Evolutionary conservation across 1,140 invertebrate species (phyloP), one percentile per base, ranked within the genome.

Genomic region (Bemisia tabaci): DNA sequence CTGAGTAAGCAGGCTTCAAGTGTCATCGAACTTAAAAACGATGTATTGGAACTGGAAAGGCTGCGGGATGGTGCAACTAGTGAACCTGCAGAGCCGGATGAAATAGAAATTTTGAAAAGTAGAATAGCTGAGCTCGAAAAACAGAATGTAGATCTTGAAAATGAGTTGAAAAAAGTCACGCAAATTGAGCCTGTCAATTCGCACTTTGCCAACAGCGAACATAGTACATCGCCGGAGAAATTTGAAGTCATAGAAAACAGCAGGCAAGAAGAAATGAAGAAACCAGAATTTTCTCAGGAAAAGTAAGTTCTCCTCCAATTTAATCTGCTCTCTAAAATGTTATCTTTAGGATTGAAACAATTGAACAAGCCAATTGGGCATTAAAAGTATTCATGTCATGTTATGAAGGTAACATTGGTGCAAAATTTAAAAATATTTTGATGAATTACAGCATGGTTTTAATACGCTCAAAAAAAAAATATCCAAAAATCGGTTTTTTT

Each of bases 51-150:
- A n/a, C n/a, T n/a, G n/a, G n/a, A n/a, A n/a, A n/a, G n/a, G n/a
- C n/a, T n/a, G n/a, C n/a, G n/a, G n/a, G 33, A 48, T 5, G 17
- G 5, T 9, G 17, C 5, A 48, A 17, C 33, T 9, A 48, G 33
- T 48, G 33, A 48, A 48, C n/a, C n/a, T n/a, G 17, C 17, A 9
- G 33, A 48, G 5, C 5, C 17, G 5, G 17, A 48, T 48, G 33
- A 48, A 17, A 9, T 48, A 17, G 33, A 48, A 48, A 48, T 9
- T 48, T 48, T 48, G 77, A 77, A 77, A 5, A 79, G 80, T 75
- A 82, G 84, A 71, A 80, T 83, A 67, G 78, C 81, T 69, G 72
- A 79, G 67, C 74, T 84, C 9, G 81, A 82, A 72, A 77, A 81
- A 67, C 81, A 83, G 74, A 75, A 80, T 67, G 74, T 76, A 59